Base-by-base conservation (phyloP, 1,140 invertebrate genomes). In the Drosophila kepulauana region DNA sequence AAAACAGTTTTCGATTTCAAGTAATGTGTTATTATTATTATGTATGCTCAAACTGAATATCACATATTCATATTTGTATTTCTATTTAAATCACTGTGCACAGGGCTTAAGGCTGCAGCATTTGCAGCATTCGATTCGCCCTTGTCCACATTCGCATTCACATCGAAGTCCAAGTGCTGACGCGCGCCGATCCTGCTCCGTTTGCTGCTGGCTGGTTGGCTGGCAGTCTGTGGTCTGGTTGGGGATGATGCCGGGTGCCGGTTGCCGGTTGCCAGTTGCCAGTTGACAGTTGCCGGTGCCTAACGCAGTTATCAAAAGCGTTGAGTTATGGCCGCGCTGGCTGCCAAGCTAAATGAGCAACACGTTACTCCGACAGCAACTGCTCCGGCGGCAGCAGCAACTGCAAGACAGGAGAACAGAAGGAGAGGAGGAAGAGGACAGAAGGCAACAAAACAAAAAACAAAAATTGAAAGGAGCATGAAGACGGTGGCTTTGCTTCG, bases 301-400 rank as follows among this genome's bases (percentile, higher is more conserved):
- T 87, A 87, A 87, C 84, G 84, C 84, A 87, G 84, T 87, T 87
- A 87, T 87, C 84, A 87, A 87, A 88, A 87, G 84, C 84, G 77
- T 88, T 87, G 84, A 87, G 84, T 87, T 84, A 88, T 87, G 80
- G 84, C 80, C 80, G 80, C 68, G 80, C 68, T 79, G 84, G 61
- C 80, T 88, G 80, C 84, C 84, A 80, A 25, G 79, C 68, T 88
- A 87, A 87, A 87, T 87, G 84, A 87, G 85, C 84, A 87, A 87
- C 84, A 87, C 84, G 80, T 84, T 71, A 68, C 70, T 68, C 30
- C 15, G 28, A 30, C 5, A 30, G 63, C 41, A 52, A 38, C 35
- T 38, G 35, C 35, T 38, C 35, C 35, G 45, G 33, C 15, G 35
- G 10, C 51, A 57, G 38, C 35, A 57, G 49, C 20, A 4, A 25